These are phyloP conservation scores for Antedon mediterranea DNA, from an alignment of 53 echinoderm and acorn worm genomes.

Conservation along the genomic window DNA sequence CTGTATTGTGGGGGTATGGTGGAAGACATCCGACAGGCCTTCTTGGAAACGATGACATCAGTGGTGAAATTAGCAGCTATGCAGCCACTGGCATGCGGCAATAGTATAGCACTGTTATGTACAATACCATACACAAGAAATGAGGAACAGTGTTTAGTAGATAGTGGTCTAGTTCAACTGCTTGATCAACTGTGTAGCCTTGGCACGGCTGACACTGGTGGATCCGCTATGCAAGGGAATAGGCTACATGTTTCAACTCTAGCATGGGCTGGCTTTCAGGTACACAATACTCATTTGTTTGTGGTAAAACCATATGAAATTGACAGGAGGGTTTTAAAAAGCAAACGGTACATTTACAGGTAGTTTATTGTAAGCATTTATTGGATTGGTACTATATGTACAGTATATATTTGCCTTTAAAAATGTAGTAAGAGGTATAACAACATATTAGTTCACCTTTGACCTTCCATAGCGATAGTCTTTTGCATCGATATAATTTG, in stretches of 20 bases:
- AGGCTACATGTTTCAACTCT: slow-evolving; percentile 52
- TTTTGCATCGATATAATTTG: too few species aligned
- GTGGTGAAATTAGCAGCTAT: slow-evolving; percentile 45
- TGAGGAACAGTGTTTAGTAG: slow-evolving; percentile 71
- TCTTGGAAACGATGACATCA: slow-evolving; percentile 67
- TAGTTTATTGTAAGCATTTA: too few species aligned
- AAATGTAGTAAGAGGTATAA: too few species aligned
- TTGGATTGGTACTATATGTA: too few species aligned
- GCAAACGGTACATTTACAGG: too few species aligned
- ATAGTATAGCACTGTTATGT: slow-evolving; percentile 72
- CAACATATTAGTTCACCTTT: too few species aligned
- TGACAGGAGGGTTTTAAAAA: too few species aligned
- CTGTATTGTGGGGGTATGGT: slow-evolving; percentile 32
- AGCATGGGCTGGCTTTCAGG: slow-evolving; percentile 89
- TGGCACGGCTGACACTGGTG: slow-evolving; percentile 32
- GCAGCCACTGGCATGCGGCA: slow-evolving; percentile 60
- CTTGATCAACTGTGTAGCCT: slow-evolving; percentile 74
- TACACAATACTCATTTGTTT: too few species aligned
- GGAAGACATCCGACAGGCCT: slow-evolving; percentile 50
- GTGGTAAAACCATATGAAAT: too few species aligned
- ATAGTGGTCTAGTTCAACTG: slow-evolving; percentile 56
- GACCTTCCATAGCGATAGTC: too few species aligned
- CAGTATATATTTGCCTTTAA: too few species aligned
- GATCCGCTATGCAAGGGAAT: slow-evolving; percentile 24
- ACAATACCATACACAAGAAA: slow-evolving; percentile 71